Conservation (phyloP, 2,888 invertebrate species). For the Thereva unica region DNA sequence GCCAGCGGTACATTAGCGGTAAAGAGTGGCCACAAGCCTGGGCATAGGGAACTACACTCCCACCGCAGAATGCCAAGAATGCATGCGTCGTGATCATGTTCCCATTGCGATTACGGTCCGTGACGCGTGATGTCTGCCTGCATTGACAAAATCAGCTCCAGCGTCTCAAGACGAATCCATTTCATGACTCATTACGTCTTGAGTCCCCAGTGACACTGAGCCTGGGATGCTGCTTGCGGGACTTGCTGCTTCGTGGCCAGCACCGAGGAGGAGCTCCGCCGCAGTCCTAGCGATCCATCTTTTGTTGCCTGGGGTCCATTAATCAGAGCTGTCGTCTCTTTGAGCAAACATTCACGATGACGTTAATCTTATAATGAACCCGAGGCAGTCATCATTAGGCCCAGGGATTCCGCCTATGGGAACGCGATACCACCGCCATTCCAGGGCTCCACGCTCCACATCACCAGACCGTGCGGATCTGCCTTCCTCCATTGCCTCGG, state of each 20-base stretch:
- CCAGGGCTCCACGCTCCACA: background rate
- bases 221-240: conserved; percentile 4
- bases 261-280: background rate
- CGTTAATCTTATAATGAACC: conserved; percentile 36
- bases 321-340: conserved; percentile 37
- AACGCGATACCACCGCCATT: conserved; percentile 26
- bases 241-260: conserved; percentile 17
- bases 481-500: conserved; percentile 6
- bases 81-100: conserved; percentile 13
- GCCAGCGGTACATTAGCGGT: background rate
- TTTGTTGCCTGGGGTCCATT: conserved; percentile 20
- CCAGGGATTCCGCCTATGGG: conserved; percentile 26
- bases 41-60: background rate
- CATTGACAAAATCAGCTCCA: conserved; percentile 7
- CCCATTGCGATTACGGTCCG: conserved; percentile 8
- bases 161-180: conserved; percentile 26
- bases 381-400: conserved; percentile 31
- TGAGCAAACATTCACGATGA: conserved; percentile 36
- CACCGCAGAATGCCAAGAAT: conserved; percentile 6
- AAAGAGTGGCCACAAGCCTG: conserved; percentile 1
- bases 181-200: conserved; percentile 29
- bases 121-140: conserved; percentile 18
- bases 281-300: conserved; percentile 27
- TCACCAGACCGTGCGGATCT: background rate
- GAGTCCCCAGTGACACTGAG: conserved; percentile 8